Conservation (phyloP, 1,140 invertebrate species). For the Helicorthomorpha holstii region DNA sequence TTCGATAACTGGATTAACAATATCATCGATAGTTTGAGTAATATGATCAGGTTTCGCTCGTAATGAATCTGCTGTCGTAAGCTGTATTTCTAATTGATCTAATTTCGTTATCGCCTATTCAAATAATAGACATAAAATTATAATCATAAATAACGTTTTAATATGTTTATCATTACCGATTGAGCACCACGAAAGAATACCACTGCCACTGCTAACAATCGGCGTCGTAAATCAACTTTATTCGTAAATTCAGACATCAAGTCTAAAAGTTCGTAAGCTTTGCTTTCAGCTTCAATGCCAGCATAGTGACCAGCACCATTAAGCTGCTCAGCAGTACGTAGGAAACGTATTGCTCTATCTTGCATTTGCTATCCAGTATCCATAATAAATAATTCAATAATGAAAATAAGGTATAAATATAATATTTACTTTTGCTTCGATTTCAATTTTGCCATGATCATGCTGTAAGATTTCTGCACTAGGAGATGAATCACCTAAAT, state of each 20-base stretch:
- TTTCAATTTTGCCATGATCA: slow-evolving; percentile 49
- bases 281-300: slow-evolving; percentile 46
- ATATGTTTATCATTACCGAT: slow-evolving; percentile 32
- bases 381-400: neutral
- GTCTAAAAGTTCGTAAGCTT: slow-evolving; percentile 53
- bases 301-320: slow-evolving; percentile 47
- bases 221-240: slow-evolving; percentile 47
- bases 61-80: slow-evolving; percentile 45
- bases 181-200: slow-evolving; percentile 56
- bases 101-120: slow-evolving; percentile 49
- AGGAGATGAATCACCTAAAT: slow-evolving; percentile 41
- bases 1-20: slow-evolving; percentile 39
- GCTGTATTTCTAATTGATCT: slow-evolving; percentile 56
- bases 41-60: slow-evolving; percentile 45
- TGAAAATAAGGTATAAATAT: neutral
- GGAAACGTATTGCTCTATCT: slow-evolving; percentile 54
- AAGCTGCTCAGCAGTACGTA: slow-evolving; percentile 58
- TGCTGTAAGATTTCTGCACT: slow-evolving; percentile 47
- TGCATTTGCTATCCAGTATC: slow-evolving; percentile 49
- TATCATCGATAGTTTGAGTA: slow-evolving; percentile 42
- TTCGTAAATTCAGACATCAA: slow-evolving; percentile 53
- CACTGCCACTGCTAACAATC: slow-evolving; percentile 44
- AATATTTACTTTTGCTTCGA: slow-evolving; percentile 42
- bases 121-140: slow-evolving; percentile 4
- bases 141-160: neutral